A percentile compares a stretch with the other conserved stretches of the same genome.
Conservation (phyloP, 1,140 invertebrate species). For the Euura lappo region DNA sequence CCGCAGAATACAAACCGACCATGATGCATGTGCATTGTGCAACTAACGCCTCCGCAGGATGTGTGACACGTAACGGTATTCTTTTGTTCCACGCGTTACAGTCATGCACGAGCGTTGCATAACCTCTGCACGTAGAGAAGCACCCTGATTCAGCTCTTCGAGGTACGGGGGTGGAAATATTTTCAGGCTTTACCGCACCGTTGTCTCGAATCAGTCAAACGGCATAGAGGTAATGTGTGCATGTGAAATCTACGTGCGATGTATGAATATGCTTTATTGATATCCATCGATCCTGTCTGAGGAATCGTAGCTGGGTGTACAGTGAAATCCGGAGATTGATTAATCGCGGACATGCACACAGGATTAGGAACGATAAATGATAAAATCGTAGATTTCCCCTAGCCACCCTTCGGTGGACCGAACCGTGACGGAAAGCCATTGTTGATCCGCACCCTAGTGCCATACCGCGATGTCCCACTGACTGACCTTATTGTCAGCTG, state of each 20-base stretch:
- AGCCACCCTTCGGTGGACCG: neutral
- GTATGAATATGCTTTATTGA: neutral
- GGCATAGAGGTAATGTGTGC: neutral
- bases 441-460: neutral
- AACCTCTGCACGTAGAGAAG: too few relatives aligned
- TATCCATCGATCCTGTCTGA: too few relatives aligned
- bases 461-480: neutral
- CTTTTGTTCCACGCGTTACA: neutral
- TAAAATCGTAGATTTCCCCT: neutral
- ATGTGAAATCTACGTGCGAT: neutral
- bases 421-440: neutral
- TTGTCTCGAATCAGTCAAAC: too few relatives aligned
- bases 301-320: too few relatives aligned
- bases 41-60: neutral
- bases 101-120: too few relatives aligned
- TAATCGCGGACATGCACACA: neutral
- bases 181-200: too few relatives aligned
- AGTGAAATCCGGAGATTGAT: neutral
- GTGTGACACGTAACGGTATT: neutral
- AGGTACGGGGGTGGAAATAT: too few relatives aligned
- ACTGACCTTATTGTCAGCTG: neutral
- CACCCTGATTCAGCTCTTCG: too few relatives aligned
- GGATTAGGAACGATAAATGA: constrained; percentile 2
- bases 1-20: neutral
- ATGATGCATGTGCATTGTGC: neutral